Evolutionary conservation across 2,888 invertebrate species (phyloP), one percentile per base, ranked within the genome.

Genomic region (Heterodera filipjevi): DNA sequence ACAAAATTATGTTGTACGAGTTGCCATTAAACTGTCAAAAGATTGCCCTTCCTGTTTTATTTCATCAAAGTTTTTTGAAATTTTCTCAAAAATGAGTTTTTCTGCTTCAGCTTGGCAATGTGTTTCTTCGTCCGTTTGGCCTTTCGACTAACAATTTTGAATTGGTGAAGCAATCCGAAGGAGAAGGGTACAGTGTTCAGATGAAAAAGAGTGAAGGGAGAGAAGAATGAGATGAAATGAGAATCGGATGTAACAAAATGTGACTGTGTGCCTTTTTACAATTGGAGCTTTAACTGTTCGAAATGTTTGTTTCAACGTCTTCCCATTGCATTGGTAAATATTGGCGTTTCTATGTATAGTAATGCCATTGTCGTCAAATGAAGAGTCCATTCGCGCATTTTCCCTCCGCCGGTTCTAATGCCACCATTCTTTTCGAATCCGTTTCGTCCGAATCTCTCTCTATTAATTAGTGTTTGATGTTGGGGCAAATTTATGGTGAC

Each of bases 91-190:
- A 44, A 44, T 44, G 44, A n/a, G n/a, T 44, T 44, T 3, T 49
- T 49, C 49, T 19, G 3, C 3, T 30, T 27, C 66, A 66, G 32
- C 22, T 66, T 27, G 66, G 66, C 66, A 66, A 66, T 32, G 27
- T 27, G 22, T 66, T 66, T 30, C 66, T 66, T 27, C 22, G 66
- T 27, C 66, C 66, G 6, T 66, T 66, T 32, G 66, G 66, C 0
- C 66, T 66, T 10, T 66, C 66, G 32, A 66, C 66, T 27, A 30
- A 66, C 66, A 66, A 30, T 32, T 66, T 66, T 30, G 66, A 66
- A 32, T 30, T 66, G 66, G 66, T 32, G 66, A 22, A 66, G 32
- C 66, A 66, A 30, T 32, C 66, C 19, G 66, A 32, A 0, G 27
- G 66, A 12, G 66, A 16, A 66, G 27, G 32, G 49, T 49, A 14